These are phyloP conservation scores for Hippocampus guttulatus DNA, from an alignment of 2,113 vertebrate species.

Conservation along the genomic window DNA sequence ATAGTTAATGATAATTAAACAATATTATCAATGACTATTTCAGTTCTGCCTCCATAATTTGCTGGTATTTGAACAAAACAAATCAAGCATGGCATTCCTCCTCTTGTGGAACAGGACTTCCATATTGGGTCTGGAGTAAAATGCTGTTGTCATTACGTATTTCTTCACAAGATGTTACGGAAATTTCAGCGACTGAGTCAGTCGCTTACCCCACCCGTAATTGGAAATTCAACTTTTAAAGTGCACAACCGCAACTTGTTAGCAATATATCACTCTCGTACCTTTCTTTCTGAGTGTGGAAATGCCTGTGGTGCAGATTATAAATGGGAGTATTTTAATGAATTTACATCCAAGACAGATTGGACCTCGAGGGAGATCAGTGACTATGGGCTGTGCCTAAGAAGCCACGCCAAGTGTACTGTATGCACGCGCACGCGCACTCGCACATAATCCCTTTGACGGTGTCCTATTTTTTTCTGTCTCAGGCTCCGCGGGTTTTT, in stretches of 20 bases:
- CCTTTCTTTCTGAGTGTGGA: constrained; percentile 27
- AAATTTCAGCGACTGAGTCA: not conserved
- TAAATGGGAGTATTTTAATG: constrained; percentile 39
- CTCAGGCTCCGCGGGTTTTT: constrained; percentile 41
- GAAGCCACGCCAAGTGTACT: constrained; percentile 48
- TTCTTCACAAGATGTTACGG: not conserved
- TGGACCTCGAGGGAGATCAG: constrained; percentile 45
- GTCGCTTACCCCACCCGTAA: not conserved
- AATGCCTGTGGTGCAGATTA: constrained; percentile 38
- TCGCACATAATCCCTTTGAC: constrained; percentile 53
- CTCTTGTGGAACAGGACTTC: too few relatives aligned
- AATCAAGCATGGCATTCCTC: too few relatives aligned
- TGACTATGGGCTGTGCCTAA: constrained; percentile 45
- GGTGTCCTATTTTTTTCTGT: constrained; percentile 59
- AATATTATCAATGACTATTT: too few relatives aligned
- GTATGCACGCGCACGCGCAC: constrained; percentile 23
- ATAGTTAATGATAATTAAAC: too few relatives aligned
- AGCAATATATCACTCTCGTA: constrained; percentile 13
- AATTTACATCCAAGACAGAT: constrained; percentile 45
- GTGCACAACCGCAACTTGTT: not conserved
- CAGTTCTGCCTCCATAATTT: too few relatives aligned
- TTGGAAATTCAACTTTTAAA: not conserved
- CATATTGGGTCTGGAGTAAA: not conserved
- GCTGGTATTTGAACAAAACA: too few relatives aligned
- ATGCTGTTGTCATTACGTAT: not conserved